phyloP scores from a whole-genome alignment of 2,113 vertebrate species.

The Laticauda colubrina region DNA sequence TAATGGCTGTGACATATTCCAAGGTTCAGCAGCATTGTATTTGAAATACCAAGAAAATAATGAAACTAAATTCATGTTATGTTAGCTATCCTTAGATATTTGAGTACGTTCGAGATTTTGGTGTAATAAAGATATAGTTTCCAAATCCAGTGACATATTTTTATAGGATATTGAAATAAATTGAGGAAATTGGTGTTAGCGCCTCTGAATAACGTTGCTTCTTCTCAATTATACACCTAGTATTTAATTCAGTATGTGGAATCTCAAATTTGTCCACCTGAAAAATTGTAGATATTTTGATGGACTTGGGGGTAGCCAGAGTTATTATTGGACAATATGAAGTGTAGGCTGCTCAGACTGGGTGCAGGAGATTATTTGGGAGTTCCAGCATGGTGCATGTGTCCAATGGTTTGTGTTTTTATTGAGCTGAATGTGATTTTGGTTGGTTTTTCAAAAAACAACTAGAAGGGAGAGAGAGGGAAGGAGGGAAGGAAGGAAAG shows the following conservation, averaged over 20 bases:
- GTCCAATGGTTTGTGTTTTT: background rate
- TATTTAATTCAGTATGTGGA: background rate
- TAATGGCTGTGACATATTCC: background rate
- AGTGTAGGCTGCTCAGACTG: background rate
- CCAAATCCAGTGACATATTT: background rate
- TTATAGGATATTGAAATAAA: background rate
- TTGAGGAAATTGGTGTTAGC: background rate
- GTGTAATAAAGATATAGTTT: background rate
- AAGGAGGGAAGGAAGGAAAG: background rate
- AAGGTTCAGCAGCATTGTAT: background rate
- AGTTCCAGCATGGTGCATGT: background rate
- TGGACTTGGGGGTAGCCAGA: background rate
- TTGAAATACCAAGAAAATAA: background rate
- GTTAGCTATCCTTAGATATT: background rate
- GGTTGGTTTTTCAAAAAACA: background rate
- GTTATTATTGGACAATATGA: background rate
- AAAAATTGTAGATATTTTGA: background rate
- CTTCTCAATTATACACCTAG: background rate
- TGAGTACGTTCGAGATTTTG: background rate
- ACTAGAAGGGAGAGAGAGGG: too few relatives aligned
- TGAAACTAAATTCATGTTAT: background rate
- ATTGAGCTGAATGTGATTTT: background rate
- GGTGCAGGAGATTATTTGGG: background rate
- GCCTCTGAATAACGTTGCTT: background rate
- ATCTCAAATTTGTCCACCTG: background rate